These are phyloP conservation scores for Macrobrachium nipponense DNA, from an alignment of 1,140 invertebrate species.

Conservation along the genomic window DNA sequence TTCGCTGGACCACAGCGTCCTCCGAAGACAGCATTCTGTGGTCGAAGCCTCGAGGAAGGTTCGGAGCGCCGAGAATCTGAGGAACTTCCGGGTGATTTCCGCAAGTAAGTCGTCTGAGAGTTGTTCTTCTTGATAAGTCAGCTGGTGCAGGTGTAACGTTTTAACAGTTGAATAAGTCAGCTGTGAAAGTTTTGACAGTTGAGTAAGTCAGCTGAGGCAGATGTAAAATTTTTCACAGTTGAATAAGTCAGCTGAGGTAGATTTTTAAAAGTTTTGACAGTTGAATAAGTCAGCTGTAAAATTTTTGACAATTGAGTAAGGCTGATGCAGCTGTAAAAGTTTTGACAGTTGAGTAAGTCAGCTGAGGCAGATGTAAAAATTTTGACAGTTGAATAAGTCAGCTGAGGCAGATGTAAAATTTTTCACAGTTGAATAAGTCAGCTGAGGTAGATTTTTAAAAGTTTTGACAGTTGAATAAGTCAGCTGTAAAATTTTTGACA, in stretches of 20 bases:
- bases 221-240: no score
- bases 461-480: background rate
- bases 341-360: no score
- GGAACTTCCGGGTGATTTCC: constrained; percentile 17
- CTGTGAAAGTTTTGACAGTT: no score
- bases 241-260: no score
- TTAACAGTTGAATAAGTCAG: background rate
- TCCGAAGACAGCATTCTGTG: background rate
- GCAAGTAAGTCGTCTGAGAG: constrained; percentile 4
- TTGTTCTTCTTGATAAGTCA: background rate
- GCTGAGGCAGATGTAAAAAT: no score
- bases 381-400: no score
- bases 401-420: background rate
- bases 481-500: background rate
- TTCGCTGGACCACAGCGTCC: constrained; percentile 34
- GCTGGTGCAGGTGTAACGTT: background rate
- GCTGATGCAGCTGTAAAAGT: background rate
- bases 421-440: no score
- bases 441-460: no score
- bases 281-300: background rate
- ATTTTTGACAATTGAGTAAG: background rate
- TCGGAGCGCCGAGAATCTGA: constrained; percentile 43
- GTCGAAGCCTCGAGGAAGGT: constrained; percentile 29
- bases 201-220: no score
- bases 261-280: background rate